A percentile compares a stretch with the other conserved stretches of the same genome.
These are phyloP conservation scores for Gisinianus flammeolus DNA, from an alignment of 2,888 invertebrate species.

Conservation along the genomic window DNA sequence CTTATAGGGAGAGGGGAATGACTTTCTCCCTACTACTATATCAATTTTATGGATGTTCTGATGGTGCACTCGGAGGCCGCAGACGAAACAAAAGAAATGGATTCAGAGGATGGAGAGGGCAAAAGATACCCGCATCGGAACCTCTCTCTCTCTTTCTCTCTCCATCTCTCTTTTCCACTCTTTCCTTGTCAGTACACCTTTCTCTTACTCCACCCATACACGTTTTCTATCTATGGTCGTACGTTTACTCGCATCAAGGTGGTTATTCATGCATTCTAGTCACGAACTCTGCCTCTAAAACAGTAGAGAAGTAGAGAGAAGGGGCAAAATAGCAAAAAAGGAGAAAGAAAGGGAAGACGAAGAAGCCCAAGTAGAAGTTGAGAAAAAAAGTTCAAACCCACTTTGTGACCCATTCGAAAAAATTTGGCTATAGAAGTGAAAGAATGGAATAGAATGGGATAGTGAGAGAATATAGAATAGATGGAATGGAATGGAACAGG, in stretches of 20 bases:
- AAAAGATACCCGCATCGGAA: conserved; percentile 24
- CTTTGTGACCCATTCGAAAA: conserved; percentile 41
- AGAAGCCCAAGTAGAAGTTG: not conserved
- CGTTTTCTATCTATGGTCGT: not conserved
- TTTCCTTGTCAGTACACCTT: not conserved
- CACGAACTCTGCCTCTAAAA: conserved; percentile 36
- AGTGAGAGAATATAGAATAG: too few species aligned
- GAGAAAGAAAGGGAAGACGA: conserved; percentile 7
- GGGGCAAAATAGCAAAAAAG: conserved; percentile 1
- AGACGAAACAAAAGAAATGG: conserved; percentile 40
- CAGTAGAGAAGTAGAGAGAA: conserved; percentile 7
- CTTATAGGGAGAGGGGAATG: too few species aligned
- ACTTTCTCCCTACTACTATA: too few species aligned
- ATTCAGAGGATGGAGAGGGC: conserved; percentile 11
- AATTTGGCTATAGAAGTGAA: conserved; percentile 28
- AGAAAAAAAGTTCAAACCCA: conserved; percentile 23
- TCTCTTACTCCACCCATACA: not conserved
- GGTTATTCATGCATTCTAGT: conserved; percentile 44
- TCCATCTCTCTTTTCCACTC: not conserved
- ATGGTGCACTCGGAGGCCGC: conserved; percentile 40
- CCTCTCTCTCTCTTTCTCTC: conserved; percentile 12
- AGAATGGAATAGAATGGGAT: not conserved
- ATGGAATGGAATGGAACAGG: not conserved
- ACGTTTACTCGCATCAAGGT: not conserved
- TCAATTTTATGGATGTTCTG: conserved; percentile 42